A percentile compares a stretch with the other conserved stretches of the same genome.
These are phyloP conservation scores for Malaclemys terrapin DNA, from an alignment of 2,113 vertebrate species.

Conservation along the genomic window DNA sequence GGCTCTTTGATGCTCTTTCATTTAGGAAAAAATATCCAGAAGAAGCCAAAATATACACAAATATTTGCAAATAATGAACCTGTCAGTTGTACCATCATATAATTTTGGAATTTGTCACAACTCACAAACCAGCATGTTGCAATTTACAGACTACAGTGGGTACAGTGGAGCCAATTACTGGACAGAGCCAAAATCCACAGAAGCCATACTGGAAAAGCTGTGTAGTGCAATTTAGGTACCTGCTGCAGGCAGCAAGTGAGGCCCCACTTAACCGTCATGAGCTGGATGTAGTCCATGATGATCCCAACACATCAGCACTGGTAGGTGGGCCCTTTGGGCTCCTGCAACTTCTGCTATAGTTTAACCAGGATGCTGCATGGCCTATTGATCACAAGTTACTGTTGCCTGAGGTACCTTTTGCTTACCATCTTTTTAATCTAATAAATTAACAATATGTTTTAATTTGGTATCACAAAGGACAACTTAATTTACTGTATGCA, in stretches of 20 bases:
- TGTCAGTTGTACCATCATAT: neutral
- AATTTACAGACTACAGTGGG: neutral
- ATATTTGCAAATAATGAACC: neutral
- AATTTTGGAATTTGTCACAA: neutral
- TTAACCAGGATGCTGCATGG: neutral
- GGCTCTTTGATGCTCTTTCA: neutral
- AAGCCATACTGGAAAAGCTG: neutral
- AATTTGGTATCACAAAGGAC: neutral
- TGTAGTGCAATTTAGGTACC: neutral
- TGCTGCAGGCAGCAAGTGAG: neutral
- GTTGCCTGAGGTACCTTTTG: neutral
- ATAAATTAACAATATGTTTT: neutral
- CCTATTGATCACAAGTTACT: neutral
- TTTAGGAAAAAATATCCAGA: slow-evolving; percentile 33
- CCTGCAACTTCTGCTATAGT: neutral
- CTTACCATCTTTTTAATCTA: neutral
- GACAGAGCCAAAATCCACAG: neutral
- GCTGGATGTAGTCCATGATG: neutral
- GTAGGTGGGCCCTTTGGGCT: neutral
- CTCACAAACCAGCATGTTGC: neutral
- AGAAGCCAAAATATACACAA: slow-evolving; percentile 20
- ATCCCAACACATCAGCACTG: neutral
- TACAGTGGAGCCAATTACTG: neutral
- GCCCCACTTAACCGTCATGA: neutral
- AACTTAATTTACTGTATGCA: neutral